Evolutionary conservation across 2,797 vertebrate species (phyloP), one percentile per base, ranked within the genome.

Genomic region (Ctenopoma kingsleyae): DNA sequence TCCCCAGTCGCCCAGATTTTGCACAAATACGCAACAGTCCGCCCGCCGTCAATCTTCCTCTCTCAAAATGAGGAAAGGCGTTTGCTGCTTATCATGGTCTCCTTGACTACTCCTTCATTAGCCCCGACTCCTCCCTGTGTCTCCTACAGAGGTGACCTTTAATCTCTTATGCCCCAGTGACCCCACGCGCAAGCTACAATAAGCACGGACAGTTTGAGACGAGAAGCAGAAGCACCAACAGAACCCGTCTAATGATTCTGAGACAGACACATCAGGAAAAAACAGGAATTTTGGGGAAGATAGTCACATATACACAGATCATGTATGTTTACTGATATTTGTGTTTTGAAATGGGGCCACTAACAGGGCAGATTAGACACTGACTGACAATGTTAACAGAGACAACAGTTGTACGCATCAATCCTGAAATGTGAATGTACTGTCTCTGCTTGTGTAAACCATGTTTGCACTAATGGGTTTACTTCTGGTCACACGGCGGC

Each of bases 1-100:
- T 87, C 87, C 85, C 72, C 69, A 43, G 72, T 74, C 68, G 71
- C 64, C 66, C 51, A 56, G 30, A 74, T 75, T 40, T 15, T 58
- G 67, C 67, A 66, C 61, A 40, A 32, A 64, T 36, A 17, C 68
- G 68, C 40, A 48, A 32, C 41, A 20, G 76, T 36, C 61, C 3
- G 15, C 71, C 59, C 38, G 50, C 41, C 2, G 20, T 63, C 73
- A 81, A 58, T 66, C 72, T 54, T 62, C 41, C 49, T 52, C 63
- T 20, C 51, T 44, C 4, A 66, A 66, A 78, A 72, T 63, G 40
- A 66, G 38, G 23, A 44, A 58, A 49, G 56, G 74, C 63, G 67
- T 61, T 78, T 40, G 50, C n/a, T 47, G 51, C 61, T 74, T 19
- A 17, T 16, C 6, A 6, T n/a, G 1, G 48, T 77, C 68, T 76